Evolutionary conservation across 2,797 vertebrate genomes (phyloP).

Genomic region (Sebastes iracundus): DNA sequence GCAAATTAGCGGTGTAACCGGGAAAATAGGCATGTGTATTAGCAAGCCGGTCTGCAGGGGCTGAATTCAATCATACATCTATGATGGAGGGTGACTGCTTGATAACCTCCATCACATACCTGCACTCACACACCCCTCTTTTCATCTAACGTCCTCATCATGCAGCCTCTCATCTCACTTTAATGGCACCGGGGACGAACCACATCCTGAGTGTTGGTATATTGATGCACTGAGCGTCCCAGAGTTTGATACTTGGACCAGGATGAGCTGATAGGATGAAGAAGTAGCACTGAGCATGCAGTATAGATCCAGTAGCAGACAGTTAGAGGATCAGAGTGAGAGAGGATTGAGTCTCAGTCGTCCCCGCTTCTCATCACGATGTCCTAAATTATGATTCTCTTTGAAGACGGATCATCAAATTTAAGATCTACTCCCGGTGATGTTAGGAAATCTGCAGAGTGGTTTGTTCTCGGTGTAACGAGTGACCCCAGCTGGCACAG

Average conservation of each 20-base stretch:
- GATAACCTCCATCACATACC: constrained; percentile 25
- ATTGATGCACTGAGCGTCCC: constrained; percentile 30
- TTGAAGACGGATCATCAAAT: constrained; percentile 56
- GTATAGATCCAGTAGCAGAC: constrained; percentile 13
- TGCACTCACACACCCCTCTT: neutral
- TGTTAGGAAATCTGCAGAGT: constrained; percentile 7
- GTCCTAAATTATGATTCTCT: constrained; percentile 42
- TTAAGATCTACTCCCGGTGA: constrained; percentile 12
- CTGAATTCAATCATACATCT: constrained; percentile 20
- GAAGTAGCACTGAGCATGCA: neutral
- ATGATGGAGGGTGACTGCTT: constrained; percentile 9
- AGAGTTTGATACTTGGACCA: neutral
- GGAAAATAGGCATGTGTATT: neutral
- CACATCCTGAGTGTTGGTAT: constrained; percentile 17
- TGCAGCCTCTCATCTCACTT: constrained; percentile 30
- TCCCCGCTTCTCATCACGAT: neutral
- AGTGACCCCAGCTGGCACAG: constrained; percentile 10
- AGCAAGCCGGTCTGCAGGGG: neutral
- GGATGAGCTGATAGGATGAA: constrained; percentile 22
- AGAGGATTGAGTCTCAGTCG: constrained; percentile 7
- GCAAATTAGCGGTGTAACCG: neutral
- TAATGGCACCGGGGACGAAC: constrained; percentile 7
- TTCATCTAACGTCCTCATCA: constrained; percentile 23
- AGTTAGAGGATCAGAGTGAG: constrained; percentile 27
- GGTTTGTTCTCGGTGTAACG: neutral